A percentile compares a stretch with the other conserved stretches of the same genome.
phyloP scores from a whole-genome alignment of 2,888 invertebrate species.

The Melieria crassipennis region DNA sequence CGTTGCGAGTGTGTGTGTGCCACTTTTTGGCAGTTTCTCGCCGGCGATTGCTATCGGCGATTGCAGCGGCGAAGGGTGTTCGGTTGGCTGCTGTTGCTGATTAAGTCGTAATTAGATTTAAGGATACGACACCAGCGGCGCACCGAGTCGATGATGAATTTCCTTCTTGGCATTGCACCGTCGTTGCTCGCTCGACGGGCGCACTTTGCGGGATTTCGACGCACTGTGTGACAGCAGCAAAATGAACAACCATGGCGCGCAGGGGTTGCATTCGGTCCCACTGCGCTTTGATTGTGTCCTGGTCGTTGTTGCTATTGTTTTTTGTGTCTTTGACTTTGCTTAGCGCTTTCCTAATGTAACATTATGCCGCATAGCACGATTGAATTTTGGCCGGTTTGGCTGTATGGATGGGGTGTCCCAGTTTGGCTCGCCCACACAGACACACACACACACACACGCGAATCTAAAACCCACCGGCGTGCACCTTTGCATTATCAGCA shows the following conservation, averaged over 20 bases:
- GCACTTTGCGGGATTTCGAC: neutral
- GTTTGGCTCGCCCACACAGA: neutral
- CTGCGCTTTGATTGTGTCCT: neutral
- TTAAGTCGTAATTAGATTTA: slow-evolving; percentile 67
- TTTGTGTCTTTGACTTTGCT: slow-evolving; percentile 19
- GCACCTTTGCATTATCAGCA: slow-evolving; percentile 22
- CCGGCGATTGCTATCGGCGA: slow-evolving; percentile 27
- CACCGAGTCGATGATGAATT: slow-evolving; percentile 57
- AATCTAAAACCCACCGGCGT: neutral
- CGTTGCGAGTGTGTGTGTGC: slow-evolving; percentile 5
- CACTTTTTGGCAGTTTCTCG: slow-evolving; percentile 27
- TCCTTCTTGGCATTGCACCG: slow-evolving; percentile 43
- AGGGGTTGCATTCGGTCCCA: neutral
- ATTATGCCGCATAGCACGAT: slow-evolving; percentile 46
- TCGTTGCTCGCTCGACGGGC: slow-evolving; percentile 34
- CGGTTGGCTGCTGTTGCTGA: slow-evolving; percentile 49
- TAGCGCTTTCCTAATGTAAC: slow-evolving; percentile 40
- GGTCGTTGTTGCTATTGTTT: neutral
- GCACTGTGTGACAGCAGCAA: slow-evolving; percentile 42
- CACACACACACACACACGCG: slow-evolving; percentile 23
- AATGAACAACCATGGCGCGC: slow-evolving; percentile 53
- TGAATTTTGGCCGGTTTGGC: slow-evolving; percentile 38
- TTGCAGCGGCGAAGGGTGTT: slow-evolving; percentile 11
- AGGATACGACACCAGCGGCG: slow-evolving; percentile 64
- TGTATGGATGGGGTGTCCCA: slow-evolving; percentile 34